phyloP scores from a whole-genome alignment of 2,888 invertebrate species.

The Buathra laborator region DNA sequence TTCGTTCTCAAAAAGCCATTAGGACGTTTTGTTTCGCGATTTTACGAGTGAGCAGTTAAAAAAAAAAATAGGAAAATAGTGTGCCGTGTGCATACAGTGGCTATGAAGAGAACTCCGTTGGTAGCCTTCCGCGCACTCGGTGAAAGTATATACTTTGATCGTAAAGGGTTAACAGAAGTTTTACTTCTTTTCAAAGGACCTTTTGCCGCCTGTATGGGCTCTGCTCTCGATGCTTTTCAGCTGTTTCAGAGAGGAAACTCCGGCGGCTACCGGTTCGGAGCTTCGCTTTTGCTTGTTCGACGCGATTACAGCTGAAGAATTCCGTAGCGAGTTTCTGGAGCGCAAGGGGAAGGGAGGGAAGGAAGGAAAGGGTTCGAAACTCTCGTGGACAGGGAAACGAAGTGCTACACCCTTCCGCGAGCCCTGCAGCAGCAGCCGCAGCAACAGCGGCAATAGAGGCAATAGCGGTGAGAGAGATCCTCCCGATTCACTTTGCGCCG shows the following conservation, averaged over 20 bases:
- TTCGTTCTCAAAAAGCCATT: conserved; percentile 35
- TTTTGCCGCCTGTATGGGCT: background rate
- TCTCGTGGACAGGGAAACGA: conserved; percentile 37
- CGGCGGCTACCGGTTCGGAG: background rate
- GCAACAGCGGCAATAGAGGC: background rate
- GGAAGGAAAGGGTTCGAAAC: background rate
- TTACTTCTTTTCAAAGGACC: conserved; percentile 49
- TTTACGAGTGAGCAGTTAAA: conserved; percentile 57
- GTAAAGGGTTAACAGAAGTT: conserved; percentile 63
- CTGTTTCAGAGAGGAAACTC: conserved; percentile 22
- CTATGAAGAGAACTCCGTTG: background rate
- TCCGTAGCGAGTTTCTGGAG: conserved; percentile 45
- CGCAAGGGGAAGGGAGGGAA: background rate
- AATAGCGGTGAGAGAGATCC: background rate
- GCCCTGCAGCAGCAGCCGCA: background rate
- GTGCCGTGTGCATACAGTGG: conserved; percentile 2
- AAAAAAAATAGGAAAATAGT: background rate
- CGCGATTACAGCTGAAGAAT: conserved; percentile 57
- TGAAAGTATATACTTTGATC: conserved; percentile 61
- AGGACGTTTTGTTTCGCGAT: conserved; percentile 51
- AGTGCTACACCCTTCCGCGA: conserved; percentile 1
- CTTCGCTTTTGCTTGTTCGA: conserved; percentile 51
- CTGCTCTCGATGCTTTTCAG: conserved; percentile 14
- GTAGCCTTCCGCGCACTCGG: background rate
- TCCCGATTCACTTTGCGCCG: conserved; percentile 3